A percentile compares a stretch with the other conserved stretches of the same genome.
Evolutionary conservation across 1,140 invertebrate species (phyloP).

Genomic region (Ctenoplectra terminalis): DNA sequence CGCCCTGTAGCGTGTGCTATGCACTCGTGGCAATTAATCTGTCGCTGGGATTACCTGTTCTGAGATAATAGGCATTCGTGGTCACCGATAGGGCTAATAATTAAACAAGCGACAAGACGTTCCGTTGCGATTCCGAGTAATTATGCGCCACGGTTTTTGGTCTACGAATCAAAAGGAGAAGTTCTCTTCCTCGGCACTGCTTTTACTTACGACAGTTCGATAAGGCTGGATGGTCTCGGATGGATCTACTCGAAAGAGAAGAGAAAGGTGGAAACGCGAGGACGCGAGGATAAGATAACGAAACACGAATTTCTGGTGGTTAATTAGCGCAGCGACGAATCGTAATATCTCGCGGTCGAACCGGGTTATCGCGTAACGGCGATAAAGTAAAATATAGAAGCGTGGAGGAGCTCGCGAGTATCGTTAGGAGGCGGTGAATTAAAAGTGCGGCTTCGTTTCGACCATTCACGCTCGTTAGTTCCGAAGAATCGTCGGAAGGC

Average conservation of each 20-base stretch:
- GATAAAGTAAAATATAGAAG: constrained; percentile 3
- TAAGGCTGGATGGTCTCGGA: too few species aligned
- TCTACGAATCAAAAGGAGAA: constrained; percentile 8
- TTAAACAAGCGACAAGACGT: constrained; percentile 34
- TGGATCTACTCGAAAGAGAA: too few species aligned
- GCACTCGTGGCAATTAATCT: constrained; percentile 48
- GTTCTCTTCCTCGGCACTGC: too few species aligned
- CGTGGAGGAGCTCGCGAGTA: neutral
- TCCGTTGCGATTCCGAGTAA: constrained; percentile 15
- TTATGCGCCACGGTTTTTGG: constrained; percentile 7
- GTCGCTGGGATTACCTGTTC: constrained; percentile 33
- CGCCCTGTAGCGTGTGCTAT: neutral
- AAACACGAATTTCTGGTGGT: too few species aligned
- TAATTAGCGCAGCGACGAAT: too few species aligned
- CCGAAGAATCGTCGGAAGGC: constrained; percentile 37
- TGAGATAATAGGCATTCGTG: constrained; percentile 13
- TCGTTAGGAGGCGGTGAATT: constrained; percentile 38
- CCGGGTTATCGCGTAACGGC: neutral
- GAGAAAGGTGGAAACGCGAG: too few species aligned
- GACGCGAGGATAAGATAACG: too few species aligned
- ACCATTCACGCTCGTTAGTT: constrained; percentile 49
- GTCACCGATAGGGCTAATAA: constrained; percentile 21
- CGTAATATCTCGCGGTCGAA: too few species aligned
- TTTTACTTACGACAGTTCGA: too few species aligned
- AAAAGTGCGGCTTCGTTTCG: constrained; percentile 31